Percentiles rank a stretch among this genome's conserved stretches.
Evolutionary conservation across 1,140 invertebrate species (phyloP).

Genomic region (Probaryconus sp.): DNA sequence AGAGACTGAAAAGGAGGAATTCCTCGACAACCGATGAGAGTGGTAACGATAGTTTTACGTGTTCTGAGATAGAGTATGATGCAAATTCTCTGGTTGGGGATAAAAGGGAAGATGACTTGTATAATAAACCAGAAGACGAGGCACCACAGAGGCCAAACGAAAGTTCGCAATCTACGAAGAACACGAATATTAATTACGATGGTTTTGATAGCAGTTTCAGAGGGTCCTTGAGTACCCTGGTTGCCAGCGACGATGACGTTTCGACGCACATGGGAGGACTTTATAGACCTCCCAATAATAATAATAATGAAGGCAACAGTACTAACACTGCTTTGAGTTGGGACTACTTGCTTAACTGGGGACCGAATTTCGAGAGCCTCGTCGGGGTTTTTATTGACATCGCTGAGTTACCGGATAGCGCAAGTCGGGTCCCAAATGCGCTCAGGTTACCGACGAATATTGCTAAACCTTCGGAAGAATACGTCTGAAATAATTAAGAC

Average conservation of each 20-base stretch:
- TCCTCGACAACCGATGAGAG: conserved; percentile 95
- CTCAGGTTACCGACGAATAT: conserved; percentile 83
- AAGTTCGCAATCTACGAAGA: conserved; percentile 78
- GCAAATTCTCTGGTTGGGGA: conserved; percentile 90
- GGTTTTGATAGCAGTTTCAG: conserved; percentile 95
- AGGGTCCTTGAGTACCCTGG: conserved; percentile 93
- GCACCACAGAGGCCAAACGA: conserved; percentile 70
- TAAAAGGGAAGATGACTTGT: conserved; percentile 80
- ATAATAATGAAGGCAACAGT: conserved; percentile 85
- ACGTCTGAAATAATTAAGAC: too few species aligned
- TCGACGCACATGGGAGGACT: conserved; percentile 85
- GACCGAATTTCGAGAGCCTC: conserved; percentile 95
- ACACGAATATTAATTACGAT: conserved; percentile 87
- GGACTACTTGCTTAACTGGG: conserved; percentile 97
- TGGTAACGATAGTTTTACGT: conserved; percentile 98
- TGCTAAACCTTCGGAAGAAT: conserved; percentile 88
- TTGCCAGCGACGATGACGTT: conserved; percentile 94
- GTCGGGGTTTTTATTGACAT: conserved; percentile 98
- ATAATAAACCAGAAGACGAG: conserved; percentile 77
- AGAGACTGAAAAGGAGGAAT: conserved; percentile 82
- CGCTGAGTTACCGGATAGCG: conserved; percentile 91
- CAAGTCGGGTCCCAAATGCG: conserved; percentile 82
- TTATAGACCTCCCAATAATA: conserved; percentile 85
- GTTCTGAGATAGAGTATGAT: conserved; percentile 98
- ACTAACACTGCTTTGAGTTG: conserved; percentile 87